phyloP scores from a whole-genome alignment of 2,113 vertebrate species.

The Nyctereutes procyonoides region DNA sequence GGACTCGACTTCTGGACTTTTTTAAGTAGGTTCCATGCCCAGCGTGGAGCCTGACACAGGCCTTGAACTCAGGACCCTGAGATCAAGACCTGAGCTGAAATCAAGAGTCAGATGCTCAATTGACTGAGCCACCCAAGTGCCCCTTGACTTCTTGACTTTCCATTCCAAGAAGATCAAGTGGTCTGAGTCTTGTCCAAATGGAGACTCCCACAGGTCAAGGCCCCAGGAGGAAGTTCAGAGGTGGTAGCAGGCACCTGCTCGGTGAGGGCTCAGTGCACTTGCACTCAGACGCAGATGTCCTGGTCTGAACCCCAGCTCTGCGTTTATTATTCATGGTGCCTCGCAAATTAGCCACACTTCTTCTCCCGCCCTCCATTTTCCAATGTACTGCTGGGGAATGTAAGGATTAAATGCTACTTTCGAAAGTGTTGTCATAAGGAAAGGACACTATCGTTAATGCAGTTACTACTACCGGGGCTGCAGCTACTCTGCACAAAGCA shows the following conservation, averaged over 20 bases:
- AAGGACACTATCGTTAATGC: rapidly evolving
- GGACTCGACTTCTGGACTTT: background rate
- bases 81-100: background rate
- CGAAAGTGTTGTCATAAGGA: background rate
- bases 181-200: background rate
- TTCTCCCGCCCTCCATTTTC: background rate
- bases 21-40: background rate
- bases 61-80: background rate
- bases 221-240: background rate
- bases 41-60: background rate
- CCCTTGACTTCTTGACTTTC: background rate
- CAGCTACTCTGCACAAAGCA: rapidly evolving
- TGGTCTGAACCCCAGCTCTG: rapidly evolving
- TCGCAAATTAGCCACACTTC: background rate
- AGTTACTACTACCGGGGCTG: rapidly evolving
- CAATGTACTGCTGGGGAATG: rapidly evolving
- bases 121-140: background rate
- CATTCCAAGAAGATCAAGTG: background rate
- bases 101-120: background rate
- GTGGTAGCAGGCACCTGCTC: rapidly evolving
- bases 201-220: rapidly evolving
- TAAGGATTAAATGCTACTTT: background rate
- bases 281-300: rapidly evolving
- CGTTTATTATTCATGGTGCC: rapidly evolving
- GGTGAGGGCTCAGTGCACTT: rapidly evolving